These are phyloP conservation scores for Paralichthys olivaceus DNA, from an alignment of 2,113 vertebrate species.

Conservation along the genomic window DNA sequence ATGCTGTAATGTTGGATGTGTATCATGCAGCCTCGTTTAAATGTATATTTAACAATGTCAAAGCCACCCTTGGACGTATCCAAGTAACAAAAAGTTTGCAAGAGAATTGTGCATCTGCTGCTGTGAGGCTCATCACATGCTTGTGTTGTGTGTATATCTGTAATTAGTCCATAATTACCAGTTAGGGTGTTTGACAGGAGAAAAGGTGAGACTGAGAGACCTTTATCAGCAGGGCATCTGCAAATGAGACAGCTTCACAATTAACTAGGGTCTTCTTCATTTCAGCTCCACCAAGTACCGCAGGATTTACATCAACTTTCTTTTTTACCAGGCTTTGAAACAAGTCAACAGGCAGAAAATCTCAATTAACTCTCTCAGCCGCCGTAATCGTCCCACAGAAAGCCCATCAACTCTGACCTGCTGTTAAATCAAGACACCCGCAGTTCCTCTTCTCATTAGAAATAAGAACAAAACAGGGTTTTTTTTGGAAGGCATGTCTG, in stretches of 20 bases:
- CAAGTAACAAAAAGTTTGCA: conserved; percentile 3
- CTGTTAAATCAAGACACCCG: conserved; percentile 6
- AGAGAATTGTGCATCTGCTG: conserved; percentile 4
- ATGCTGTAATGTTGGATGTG: too few relatives aligned
- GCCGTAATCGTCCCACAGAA: conserved; percentile 45
- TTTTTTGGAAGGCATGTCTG: not conserved
- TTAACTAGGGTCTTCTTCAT: conserved; percentile 53
- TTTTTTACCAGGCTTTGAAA: conserved; percentile 43
- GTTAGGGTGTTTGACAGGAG: conserved; percentile 43
- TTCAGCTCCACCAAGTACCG: not conserved
- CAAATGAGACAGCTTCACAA: conserved; percentile 66
- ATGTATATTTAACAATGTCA: too few relatives aligned
- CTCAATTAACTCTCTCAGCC: conserved; percentile 56
- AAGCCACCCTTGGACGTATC: not conserved
- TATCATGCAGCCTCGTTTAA: too few relatives aligned
- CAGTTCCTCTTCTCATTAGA: conserved; percentile 43
- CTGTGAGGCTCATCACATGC: not conserved
- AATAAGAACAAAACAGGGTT: not conserved
- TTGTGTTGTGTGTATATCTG: conserved; percentile 22
- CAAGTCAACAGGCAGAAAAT: conserved; percentile 44
- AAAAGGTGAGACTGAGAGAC: conserved; percentile 60
- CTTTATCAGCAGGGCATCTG: conserved; percentile 56
- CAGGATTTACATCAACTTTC: conserved; percentile 40
- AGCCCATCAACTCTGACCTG: conserved; percentile 60
- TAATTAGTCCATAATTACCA: conserved; percentile 67